A percentile compares a stretch with the other conserved stretches of the same genome.
Evolutionary conservation across 1,140 invertebrate species (phyloP).

Genomic region (Chelonus insularis): DNA sequence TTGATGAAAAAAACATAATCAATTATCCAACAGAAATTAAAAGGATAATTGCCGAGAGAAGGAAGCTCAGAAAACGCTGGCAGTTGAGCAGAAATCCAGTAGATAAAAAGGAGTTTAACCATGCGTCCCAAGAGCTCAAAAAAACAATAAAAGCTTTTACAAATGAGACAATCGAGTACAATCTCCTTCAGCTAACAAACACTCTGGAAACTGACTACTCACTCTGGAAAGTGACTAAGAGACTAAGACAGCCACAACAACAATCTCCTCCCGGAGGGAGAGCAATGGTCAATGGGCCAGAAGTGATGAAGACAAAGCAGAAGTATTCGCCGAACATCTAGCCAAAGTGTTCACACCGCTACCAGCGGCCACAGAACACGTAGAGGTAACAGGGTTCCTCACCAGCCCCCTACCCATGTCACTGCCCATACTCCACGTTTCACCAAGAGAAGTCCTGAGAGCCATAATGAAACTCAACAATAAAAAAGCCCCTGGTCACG

Average conservation of each 20-base stretch:
- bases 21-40: too few species aligned
- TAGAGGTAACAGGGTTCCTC: slow-evolving; percentile 6
- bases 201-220: slow-evolving; percentile 28
- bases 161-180: slow-evolving; percentile 9
- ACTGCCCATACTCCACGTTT: slow-evolving; percentile 8
- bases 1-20: background rate
- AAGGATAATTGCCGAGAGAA: too few species aligned
- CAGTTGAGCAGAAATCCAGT: too few species aligned
- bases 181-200: slow-evolving; percentile 1
- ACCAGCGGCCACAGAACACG: background rate
- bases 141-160: too few species aligned
- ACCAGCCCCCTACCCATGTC: background rate
- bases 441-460: background rate
- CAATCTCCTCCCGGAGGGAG: too few species aligned
- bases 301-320: too few species aligned
- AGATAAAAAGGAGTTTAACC: too few species aligned
- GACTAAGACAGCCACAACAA: too few species aligned
- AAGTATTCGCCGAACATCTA: slow-evolving; percentile 28
- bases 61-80: too few species aligned
- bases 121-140: too few species aligned
- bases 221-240: slow-evolving; percentile 34
- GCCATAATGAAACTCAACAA: slow-evolving; percentile 3
- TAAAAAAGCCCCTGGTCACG: slow-evolving; percentile 37
- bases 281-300: slow-evolving; percentile 24
- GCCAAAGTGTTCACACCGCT: too few species aligned